These are phyloP conservation scores for Tetragnatha montana DNA, from an alignment of 2,888 invertebrate species.

Conservation along the genomic window DNA sequence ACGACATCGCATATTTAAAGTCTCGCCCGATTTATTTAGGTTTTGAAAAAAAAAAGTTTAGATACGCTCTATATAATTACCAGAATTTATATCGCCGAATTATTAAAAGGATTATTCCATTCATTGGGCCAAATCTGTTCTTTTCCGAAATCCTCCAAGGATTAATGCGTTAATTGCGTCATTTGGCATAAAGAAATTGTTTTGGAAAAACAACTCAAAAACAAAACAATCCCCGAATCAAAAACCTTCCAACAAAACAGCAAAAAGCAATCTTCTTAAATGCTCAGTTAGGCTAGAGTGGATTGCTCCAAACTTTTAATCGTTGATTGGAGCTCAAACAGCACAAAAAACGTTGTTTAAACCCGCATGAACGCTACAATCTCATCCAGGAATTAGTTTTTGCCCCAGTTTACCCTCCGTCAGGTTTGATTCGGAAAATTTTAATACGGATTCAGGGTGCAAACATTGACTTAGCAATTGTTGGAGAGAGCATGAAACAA, in stretches of 20 bases:
- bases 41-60: too few species aligned
- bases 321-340: not conserved
- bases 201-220: too few species aligned
- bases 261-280: not conserved
- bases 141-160: too few species aligned
- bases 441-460: not conserved
- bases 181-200: too few species aligned
- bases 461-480: constrained; percentile 1
- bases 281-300: not conserved
- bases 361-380: not conserved
- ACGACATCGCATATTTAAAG: too few species aligned
- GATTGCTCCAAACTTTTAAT: not conserved
- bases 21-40: too few species aligned
- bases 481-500: not conserved
- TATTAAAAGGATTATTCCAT: too few species aligned
- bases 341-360: not conserved
- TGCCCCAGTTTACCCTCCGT: not conserved
- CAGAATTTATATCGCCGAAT: too few species aligned
- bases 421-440: not conserved
- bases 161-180: too few species aligned
- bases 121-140: too few species aligned
- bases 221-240: not conserved
- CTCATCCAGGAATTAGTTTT: not conserved
- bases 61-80: too few species aligned
- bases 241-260: not conserved